Evolutionary conservation across 2,888 invertebrate genomes (phyloP).

Genomic region (Caenorhabditis plicata): DNA sequence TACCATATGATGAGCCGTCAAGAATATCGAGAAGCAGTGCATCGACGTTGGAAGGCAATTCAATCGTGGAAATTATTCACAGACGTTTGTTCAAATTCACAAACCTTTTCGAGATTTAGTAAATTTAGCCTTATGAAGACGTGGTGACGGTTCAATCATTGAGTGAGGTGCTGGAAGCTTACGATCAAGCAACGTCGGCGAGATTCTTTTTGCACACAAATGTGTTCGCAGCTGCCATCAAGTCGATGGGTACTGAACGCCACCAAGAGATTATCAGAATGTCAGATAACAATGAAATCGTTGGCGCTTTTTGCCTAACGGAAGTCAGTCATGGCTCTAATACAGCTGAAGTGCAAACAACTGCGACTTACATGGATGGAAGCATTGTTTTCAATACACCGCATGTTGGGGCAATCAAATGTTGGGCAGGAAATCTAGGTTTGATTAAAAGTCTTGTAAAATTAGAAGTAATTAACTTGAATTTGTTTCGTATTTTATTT

Average conservation of each 20-base stretch:
- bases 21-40: conserved; percentile 71
- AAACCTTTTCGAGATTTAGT: not conserved
- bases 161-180: conserved; percentile 38
- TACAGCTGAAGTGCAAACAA: conserved; percentile 68
- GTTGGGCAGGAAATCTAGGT: conserved; percentile 83
- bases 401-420: conserved; percentile 78
- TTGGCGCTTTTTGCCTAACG: conserved; percentile 84
- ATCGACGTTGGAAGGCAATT: conserved; percentile 70
- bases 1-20: conserved; percentile 45
- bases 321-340: conserved; percentile 90
- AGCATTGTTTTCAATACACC: conserved; percentile 78
- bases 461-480: not conserved
- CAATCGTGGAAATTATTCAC: conserved; percentile 73
- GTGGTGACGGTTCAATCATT: conserved; percentile 27
- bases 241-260: conserved; percentile 66
- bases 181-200: conserved; percentile 47
- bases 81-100: conserved; percentile 46
- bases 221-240: conserved; percentile 66
- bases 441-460: conserved; percentile 31
- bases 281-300: conserved; percentile 67
- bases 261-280: conserved; percentile 63
- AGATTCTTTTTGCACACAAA: conserved; percentile 39
- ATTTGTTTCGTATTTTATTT: conserved; percentile 6
- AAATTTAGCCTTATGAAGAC: conserved; percentile 19
- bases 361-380: conserved; percentile 60